Evolutionary conservation across 2,888 invertebrate species (phyloP), one percentile per base, ranked within the genome.

Genomic region (Thera britannica): DNA sequence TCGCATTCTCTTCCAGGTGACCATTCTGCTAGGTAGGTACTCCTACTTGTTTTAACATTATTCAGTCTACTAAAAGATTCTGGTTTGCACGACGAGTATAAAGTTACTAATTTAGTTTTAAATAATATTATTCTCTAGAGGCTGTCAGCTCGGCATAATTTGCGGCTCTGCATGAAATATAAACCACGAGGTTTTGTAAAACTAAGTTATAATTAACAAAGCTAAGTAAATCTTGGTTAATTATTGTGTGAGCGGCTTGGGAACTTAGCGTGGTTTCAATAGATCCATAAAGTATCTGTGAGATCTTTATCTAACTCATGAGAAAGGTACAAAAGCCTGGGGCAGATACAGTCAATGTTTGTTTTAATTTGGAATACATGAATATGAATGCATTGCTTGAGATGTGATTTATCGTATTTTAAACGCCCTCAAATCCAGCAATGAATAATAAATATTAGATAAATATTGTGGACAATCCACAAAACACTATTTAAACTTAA

Each of bases 131-230:
- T 82, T 82, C 78, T 67, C 68, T 68, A 61, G 72, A 70, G 77
- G 73, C 72, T 68, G 72, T 56, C 11, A 48, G 62, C 68, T 68
- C 68, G 67, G 76, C 63, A 52, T 65, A 77, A 79, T 77, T 76
- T 70, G 77, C 76, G 79, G 79, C 71, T 78, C 68, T 70, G 72
- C 71, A 74, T 72, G 73, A 73, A 71, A 67, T 73, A 79, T 80
- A 77, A 83, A 81, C 82, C 72, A 80, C 78, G 79, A 70, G 68
- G 70, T 82, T 80, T 78, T 76, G 68, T 73, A 67, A 80, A 80
- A 85, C 85, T 79, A 82, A 84, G 79, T 82, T 81, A 77, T 83
- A 83, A 85, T 85, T 80, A 69, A 69, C 68, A 65, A 12, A 80
- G 77, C 81, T 72, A 77, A 79, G 80, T 77, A 77, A 75, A 75